phyloP scores from a whole-genome alignment of 2,113 vertebrate species.

The Rhizomys pruinosus region DNA sequence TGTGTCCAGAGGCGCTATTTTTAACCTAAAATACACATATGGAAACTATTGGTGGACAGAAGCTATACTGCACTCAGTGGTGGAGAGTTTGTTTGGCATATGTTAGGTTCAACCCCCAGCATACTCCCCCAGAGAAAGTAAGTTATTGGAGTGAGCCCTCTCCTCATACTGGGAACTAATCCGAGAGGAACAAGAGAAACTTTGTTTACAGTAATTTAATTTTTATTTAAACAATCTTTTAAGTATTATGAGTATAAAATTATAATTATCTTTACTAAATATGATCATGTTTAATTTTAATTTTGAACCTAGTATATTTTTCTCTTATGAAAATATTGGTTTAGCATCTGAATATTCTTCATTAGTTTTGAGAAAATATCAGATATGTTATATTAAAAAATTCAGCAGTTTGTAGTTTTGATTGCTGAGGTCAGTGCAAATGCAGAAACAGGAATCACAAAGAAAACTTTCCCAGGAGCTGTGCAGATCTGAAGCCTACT shows the following conservation, averaged over 20 bases:
- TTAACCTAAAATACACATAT: background rate
- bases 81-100: background rate
- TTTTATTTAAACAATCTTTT: slow-evolving; percentile 14
- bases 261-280: slow-evolving; percentile 22
- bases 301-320: slow-evolving; percentile 30
- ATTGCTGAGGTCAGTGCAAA: slow-evolving; percentile 46
- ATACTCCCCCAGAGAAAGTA: background rate
- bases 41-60: background rate
- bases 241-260: background rate
- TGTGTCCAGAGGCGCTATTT: background rate
- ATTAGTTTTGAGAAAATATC: slow-evolving; percentile 45
- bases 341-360: slow-evolving; percentile 24
- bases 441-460: slow-evolving; percentile 9
- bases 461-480: background rate
- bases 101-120: background rate
- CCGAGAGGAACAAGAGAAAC: background rate
- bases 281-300: background rate
- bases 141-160: background rate
- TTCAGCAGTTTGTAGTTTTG: background rate
- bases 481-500: slow-evolving; percentile 51
- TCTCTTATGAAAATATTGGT: background rate
- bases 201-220: background rate
- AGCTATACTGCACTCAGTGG: background rate
- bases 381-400: slow-evolving; percentile 33
- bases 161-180: background rate